These are phyloP conservation scores for Plebejus argus DNA, from an alignment of 2,888 invertebrate species.

Conservation along the genomic window DNA sequence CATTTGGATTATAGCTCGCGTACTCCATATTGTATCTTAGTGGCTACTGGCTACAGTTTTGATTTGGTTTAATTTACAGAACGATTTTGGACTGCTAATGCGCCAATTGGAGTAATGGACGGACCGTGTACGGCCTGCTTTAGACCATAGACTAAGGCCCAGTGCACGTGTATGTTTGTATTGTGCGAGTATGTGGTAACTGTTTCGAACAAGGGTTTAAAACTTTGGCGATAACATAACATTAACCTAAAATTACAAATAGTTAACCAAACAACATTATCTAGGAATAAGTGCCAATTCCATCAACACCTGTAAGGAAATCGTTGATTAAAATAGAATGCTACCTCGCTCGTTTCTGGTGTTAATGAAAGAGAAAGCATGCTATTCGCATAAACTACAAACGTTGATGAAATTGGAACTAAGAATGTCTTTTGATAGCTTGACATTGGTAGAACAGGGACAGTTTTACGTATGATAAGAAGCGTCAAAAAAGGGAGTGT, in stretches of 20 bases:
- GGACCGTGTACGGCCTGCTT: background rate
- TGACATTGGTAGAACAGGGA: slow-evolving; percentile 10
- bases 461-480: slow-evolving; percentile 31
- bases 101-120: background rate
- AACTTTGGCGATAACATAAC: slow-evolving; percentile 68
- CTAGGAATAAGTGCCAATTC: slow-evolving; percentile 34
- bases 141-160: background rate
- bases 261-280: slow-evolving; percentile 67
- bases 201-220: slow-evolving; percentile 41
- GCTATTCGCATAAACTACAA: background rate
- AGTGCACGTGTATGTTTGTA: slow-evolving; percentile 22
- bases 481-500: slow-evolving; percentile 1
- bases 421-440: slow-evolving; percentile 60
- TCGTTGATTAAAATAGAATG: background rate
- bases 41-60: no score
- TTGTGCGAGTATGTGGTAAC: slow-evolving; percentile 28
- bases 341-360: background rate
- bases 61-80: background rate
- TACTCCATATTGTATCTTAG: background rate
- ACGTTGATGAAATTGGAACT: background rate
- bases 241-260: slow-evolving; percentile 70
- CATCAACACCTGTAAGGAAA: background rate
- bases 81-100: background rate
- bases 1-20: background rate
- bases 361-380: background rate